These are phyloP conservation scores for Eilema depressum DNA, from an alignment of 2,888 invertebrate species.

Conservation along the genomic window DNA sequence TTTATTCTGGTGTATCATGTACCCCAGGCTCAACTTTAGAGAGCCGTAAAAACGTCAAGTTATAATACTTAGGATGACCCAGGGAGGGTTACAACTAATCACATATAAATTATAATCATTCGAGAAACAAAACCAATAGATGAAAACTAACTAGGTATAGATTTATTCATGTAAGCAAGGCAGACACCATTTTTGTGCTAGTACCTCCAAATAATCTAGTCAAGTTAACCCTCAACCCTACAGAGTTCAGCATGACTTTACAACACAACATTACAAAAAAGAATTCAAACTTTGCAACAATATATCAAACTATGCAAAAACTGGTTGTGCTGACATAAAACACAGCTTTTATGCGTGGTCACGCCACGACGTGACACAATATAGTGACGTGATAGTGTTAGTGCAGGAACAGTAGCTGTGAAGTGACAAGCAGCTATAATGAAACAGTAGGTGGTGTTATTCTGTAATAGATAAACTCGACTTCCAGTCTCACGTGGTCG, in stretches of 20 bases:
- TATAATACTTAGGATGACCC: no score
- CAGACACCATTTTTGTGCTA: no score
- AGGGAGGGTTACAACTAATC: no score
- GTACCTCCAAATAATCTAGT: neutral
- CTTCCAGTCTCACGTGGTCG: neutral
- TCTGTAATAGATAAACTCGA: neutral
- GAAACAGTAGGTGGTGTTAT: neutral
- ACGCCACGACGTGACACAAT: slow-evolving; percentile 50
- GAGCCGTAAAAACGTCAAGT: no score
- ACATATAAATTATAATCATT: no score
- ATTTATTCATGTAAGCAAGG: no score
- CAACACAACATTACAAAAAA: neutral
- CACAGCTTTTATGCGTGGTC: slow-evolving; percentile 47
- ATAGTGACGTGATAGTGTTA: slow-evolving; percentile 44
- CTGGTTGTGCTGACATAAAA: slow-evolving; percentile 40
- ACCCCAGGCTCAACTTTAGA: no score
- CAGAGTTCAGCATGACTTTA: neutral
- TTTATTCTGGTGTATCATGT: no score
- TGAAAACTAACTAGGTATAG: no score
- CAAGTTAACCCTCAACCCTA: neutral
- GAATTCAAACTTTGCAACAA: slow-evolving; percentile 22
- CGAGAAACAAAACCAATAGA: no score
- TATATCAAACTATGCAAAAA: slow-evolving; percentile 41
- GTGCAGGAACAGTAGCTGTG: slow-evolving; percentile 25
- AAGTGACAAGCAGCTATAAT: neutral